Percentiles rank a stretch among this genome's conserved stretches.
These are phyloP conservation scores for Helostoma temminkii DNA, from an alignment of 2,797 vertebrate species.

Conservation along the genomic window DNA sequence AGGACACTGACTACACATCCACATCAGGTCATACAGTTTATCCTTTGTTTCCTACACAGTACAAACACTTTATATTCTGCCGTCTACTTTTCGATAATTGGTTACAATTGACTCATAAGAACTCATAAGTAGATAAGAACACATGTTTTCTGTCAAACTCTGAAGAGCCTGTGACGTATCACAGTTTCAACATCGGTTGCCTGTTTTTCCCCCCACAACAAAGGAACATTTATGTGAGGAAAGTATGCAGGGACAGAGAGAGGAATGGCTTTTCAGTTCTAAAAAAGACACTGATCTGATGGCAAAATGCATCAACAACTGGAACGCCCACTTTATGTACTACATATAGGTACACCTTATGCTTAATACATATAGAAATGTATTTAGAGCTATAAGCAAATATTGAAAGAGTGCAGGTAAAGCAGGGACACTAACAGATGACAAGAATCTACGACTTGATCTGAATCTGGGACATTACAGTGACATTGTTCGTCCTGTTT, in stretches of 20 bases:
- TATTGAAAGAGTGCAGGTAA: not conserved
- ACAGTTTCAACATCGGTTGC: not conserved
- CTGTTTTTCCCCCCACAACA: not conserved
- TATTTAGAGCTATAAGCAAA: too few species aligned
- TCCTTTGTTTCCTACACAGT: too few species aligned
- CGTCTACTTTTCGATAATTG: not conserved
- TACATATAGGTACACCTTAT: too few species aligned
- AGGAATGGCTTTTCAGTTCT: too few species aligned
- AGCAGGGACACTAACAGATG: not conserved
- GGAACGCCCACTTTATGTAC: too few species aligned
- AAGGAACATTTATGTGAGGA: too few species aligned
- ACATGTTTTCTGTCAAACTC: not conserved
- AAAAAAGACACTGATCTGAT: too few species aligned
- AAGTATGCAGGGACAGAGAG: too few species aligned
- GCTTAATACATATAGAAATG: too few species aligned
- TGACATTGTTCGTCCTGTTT: not conserved
- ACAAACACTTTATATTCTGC: not conserved
- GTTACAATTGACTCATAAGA: too few species aligned
- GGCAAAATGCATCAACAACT: too few species aligned
- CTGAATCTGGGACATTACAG: not conserved
- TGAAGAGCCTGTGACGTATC: not conserved
- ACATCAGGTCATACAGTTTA: not conserved
- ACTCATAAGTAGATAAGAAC: too few species aligned
- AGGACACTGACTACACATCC: conserved; percentile 4
- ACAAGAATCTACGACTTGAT: not conserved